Conservation (phyloP, 2,797 vertebrate species). For the Onychomys arenicola region DNA sequence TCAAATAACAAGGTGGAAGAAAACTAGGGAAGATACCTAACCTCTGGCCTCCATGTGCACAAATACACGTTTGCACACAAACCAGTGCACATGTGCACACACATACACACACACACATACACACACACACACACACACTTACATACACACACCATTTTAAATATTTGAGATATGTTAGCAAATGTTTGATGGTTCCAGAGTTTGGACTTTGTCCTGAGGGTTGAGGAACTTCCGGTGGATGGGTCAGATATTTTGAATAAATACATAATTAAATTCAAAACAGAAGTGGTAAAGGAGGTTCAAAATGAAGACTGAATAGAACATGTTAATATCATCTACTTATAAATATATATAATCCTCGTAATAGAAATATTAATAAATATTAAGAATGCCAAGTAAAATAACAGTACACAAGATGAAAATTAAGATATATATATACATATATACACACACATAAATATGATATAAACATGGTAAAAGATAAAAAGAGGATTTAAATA, state of each 20-base stretch:
- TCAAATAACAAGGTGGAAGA: not conserved
- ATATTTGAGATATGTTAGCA: not conserved
- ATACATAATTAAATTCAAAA: not conserved
- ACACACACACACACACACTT: not conserved
- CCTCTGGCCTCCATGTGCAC: not conserved
- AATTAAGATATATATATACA: not conserved
- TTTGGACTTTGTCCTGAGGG: not conserved
- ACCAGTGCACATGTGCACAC: too few species aligned
- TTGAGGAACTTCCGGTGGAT: not conserved
- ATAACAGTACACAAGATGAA: slow-evolving; percentile 37
- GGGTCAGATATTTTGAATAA: slow-evolving; percentile 42
- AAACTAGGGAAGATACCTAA: not conserved
- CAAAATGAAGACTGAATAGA: slow-evolving; percentile 36
- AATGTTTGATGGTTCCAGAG: not conserved
- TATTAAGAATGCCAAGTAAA: slow-evolving; percentile 47
- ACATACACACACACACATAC: not conserved
- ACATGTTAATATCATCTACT: not conserved
- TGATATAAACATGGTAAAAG: not conserved
- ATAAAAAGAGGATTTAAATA: slow-evolving; percentile 32
- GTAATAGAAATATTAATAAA: slow-evolving; percentile 35
- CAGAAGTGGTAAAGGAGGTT: not conserved
- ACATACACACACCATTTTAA: not conserved
- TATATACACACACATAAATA: too few species aligned
- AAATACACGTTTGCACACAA: not conserved
- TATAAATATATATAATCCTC: slow-evolving; percentile 7